Percentiles rank a stretch among this genome's conserved stretches.
Conservation (phyloP, 2,797 vertebrate genomes). For the Rhincodon typus region DNA sequence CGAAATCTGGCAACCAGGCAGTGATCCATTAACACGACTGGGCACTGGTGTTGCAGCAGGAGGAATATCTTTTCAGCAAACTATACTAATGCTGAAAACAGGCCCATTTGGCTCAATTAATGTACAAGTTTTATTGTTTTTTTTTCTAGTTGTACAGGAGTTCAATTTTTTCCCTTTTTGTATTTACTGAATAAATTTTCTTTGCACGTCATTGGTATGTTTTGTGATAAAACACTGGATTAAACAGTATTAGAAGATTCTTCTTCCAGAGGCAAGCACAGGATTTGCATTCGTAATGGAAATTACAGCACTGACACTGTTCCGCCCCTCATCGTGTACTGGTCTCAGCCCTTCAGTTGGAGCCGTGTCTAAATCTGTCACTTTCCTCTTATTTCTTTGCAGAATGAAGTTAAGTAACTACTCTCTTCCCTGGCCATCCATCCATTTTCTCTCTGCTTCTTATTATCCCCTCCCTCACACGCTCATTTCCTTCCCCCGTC, state of each 20-base stretch:
- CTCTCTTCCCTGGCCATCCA: not conserved
- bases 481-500: not conserved
- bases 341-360: not conserved
- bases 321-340: not conserved
- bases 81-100: not conserved
- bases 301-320: not conserved
- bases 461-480: not conserved
- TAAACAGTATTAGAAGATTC: not conserved
- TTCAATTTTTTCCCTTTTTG: not conserved
- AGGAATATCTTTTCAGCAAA: not conserved
- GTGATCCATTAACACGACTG: not conserved
- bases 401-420: not conserved
- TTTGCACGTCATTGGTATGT: constrained; percentile 13
- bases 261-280: not conserved
- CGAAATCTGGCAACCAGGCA: too few relatives aligned
- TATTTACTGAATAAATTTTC: constrained; percentile 6
- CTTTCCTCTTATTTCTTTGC: not conserved
- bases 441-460: not conserved
- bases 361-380: not conserved
- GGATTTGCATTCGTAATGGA: not conserved
- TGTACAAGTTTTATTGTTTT: too few relatives aligned
- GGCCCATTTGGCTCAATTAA: not conserved
- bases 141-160: constrained; percentile 7
- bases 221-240: not conserved
- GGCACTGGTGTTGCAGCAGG: not conserved